A percentile compares a stretch with the other conserved stretches of the same genome.
phyloP scores from a whole-genome alignment of 1,140 invertebrate species.

The Glomeris maerens region DNA sequence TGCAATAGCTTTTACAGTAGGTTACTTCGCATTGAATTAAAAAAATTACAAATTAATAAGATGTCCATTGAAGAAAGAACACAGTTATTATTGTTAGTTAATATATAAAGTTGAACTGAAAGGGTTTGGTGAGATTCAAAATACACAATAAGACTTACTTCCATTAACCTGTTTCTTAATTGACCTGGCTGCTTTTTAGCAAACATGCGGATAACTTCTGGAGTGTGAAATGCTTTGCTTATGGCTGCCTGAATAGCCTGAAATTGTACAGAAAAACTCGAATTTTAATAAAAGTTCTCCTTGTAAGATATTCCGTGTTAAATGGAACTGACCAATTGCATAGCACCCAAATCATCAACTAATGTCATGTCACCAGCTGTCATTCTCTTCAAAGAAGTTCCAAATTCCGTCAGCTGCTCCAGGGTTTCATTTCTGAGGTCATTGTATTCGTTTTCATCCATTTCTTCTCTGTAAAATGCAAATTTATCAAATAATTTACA shows the following conservation, averaged over 20 bases:
- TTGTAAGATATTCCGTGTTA: background rate
- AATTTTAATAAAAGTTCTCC: conserved; percentile 6
- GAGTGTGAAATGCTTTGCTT: conserved; percentile 58
- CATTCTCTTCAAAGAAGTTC: conserved; percentile 49
- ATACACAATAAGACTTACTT: conserved; percentile 27
- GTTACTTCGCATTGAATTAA: conserved; percentile 7
- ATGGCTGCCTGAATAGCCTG: conserved; percentile 63
- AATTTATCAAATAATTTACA: conserved; percentile 6
- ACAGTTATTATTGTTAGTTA: conserved; percentile 1
- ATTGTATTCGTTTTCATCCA: conserved; percentile 51
- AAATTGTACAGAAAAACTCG: conserved; percentile 16
- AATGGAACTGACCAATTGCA: conserved; percentile 43
- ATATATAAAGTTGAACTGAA: background rate
- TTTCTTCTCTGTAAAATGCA: conserved; percentile 39
- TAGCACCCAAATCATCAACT: conserved; percentile 46
- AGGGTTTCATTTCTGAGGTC: conserved; percentile 56
- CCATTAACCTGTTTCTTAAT: conserved; percentile 42
- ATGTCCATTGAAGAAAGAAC: background rate
- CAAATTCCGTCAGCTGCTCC: conserved; percentile 59
- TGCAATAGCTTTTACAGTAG: background rate
- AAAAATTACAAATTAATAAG: background rate
- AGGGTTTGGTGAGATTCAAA: no score
- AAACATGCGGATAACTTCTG: conserved; percentile 61
- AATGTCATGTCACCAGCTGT: conserved; percentile 52
- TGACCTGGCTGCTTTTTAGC: conserved; percentile 55